These are phyloP conservation scores for Pogonocichla stellata DNA, from an alignment of 2,113 vertebrate genomes.

Conservation along the genomic window DNA sequence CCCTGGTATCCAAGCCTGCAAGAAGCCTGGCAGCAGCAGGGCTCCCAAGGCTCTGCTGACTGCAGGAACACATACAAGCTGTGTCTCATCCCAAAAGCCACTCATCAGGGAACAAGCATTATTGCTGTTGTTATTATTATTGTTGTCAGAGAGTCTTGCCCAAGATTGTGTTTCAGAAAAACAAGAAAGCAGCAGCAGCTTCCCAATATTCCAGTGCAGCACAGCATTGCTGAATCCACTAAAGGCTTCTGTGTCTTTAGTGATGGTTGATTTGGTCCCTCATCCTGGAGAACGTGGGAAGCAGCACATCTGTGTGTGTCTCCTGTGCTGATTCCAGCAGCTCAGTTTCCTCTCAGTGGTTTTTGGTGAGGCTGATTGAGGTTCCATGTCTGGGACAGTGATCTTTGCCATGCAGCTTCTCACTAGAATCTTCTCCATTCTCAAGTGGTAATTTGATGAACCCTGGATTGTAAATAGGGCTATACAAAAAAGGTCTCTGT, in stretches of 20 bases:
- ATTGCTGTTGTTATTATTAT: fast-evolving
- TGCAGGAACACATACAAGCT: not conserved
- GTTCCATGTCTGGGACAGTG: not conserved
- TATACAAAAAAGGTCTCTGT: not conserved
- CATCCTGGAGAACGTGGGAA: not conserved
- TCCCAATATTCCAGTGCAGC: not conserved
- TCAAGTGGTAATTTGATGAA: not conserved
- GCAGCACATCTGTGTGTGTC: not conserved
- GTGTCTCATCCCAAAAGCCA: not conserved
- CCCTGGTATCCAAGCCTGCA: not conserved
- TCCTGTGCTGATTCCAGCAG: not conserved
- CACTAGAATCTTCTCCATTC: not conserved
- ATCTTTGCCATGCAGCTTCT: not conserved
- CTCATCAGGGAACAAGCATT: not conserved
- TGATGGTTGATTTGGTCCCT: not conserved
- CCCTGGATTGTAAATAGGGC: not conserved
- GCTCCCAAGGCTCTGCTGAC: not conserved
- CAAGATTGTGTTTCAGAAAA: not conserved
- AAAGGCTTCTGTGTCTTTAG: not conserved
- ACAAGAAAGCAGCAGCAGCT: not conserved
- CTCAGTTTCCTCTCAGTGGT: not conserved
- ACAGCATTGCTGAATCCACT: not conserved
- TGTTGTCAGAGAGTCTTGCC: not conserved
- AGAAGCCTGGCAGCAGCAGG: not conserved
- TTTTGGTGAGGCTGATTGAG: not conserved